Conservation (phyloP, 2,888 invertebrate genomes). For the Subacronicta megacephala region DNA sequence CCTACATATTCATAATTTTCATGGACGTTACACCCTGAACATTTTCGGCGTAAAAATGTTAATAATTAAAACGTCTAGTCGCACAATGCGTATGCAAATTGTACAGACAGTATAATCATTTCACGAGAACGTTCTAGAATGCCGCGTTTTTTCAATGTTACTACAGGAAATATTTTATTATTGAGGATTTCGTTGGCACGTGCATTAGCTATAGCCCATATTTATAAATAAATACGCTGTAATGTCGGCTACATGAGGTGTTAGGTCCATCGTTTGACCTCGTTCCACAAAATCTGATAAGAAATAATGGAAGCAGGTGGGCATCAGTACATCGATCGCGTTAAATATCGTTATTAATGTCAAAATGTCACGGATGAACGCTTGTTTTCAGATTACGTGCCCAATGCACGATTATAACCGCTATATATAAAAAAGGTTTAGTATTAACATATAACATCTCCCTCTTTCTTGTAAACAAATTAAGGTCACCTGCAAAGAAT, state of each 20-base stretch:
- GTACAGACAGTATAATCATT: background rate
- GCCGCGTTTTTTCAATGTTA: constrained; percentile 7
- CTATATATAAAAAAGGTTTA: constrained; percentile 46
- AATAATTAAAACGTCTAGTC: background rate
- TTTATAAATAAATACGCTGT: constrained; percentile 56
- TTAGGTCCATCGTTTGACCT: constrained; percentile 70
- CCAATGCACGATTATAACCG: constrained; percentile 22
- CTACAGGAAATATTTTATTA: constrained; percentile 18
- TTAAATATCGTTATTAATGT: constrained; percentile 61
- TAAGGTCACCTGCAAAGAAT: constrained; percentile 59
- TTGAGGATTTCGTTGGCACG: constrained; percentile 48
- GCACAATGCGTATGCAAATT: constrained; percentile 3
- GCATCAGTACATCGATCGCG: constrained; percentile 68
- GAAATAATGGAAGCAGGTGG: constrained; percentile 76
- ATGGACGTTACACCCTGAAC: background rate
- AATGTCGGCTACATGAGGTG: constrained; percentile 24
- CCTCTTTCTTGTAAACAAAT: constrained; percentile 23
- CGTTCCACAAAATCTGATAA: constrained; percentile 80
- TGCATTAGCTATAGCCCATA: constrained; percentile 33
- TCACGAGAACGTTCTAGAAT: constrained; percentile 16
- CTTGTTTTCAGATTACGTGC: constrained; percentile 53
- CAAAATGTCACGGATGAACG: constrained; percentile 63
- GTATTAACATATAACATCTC: constrained; percentile 34
- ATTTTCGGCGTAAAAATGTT: background rate
- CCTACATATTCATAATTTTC: background rate